Base-by-base conservation (phyloP, 2,888 invertebrate genomes). In the Andrena bucephala region DNA sequence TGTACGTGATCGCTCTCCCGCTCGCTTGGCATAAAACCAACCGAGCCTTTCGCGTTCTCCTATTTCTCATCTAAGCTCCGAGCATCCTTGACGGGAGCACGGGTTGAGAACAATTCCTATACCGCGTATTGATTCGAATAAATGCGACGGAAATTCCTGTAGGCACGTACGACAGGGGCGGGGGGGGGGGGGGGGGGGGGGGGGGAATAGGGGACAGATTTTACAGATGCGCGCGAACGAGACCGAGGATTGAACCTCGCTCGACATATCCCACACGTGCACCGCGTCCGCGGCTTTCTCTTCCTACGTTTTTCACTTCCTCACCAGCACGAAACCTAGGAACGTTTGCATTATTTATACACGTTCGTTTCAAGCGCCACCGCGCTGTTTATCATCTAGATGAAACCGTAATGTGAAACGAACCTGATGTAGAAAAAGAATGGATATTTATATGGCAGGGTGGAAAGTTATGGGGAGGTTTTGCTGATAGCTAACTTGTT, bases 281-380 rank as follows among this genome's bases (percentile, higher is more conserved):
- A 24, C 24, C 20, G 8, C 27, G 16, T 59, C 20, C 29, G 33
- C 10, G 13, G 33, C 16, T 24, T 59, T 31, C 24, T 31, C n/a
- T 3, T 36, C 31, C 48, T 7, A 7, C 4, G 27, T 7, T 24
- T 48, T 31, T 31, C 42, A 8, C 20, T 31, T 36, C 27, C n/a
- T 13, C 62, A 4, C 33, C n/a, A n/a, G 13, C 27, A 24, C 33
- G 29, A 63, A 29, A 69, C 63, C 54, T 16, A 24, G 33, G 57
- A 57, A 50, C 63, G 36, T 16, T 42, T 63, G 77, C 73, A 73
- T 74, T 74, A 77, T 77, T 66, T 66, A 73, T 59, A 59, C 74
- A 59, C 59, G 60, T 60, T 67, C 52, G 63, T 33, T 62, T 33
- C 50, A 67, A 77, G 27, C 67, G 60, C 7, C 36, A 13, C 13